Evolutionary conservation across 2,888 invertebrate species (phyloP), one percentile per base, ranked within the genome.

Genomic region (Ashinkailepas kermadecensis): DNA sequence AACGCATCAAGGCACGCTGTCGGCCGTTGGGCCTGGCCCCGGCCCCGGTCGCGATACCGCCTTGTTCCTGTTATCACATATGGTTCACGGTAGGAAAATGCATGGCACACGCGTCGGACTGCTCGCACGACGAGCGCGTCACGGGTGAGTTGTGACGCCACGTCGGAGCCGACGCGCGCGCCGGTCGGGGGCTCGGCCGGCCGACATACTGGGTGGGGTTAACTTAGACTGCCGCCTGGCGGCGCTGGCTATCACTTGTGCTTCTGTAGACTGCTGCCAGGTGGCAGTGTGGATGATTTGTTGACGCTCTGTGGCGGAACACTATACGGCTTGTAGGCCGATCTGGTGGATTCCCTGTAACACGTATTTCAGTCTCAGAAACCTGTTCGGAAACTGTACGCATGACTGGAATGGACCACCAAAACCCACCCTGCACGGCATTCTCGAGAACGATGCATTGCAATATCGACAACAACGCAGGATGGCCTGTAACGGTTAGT

Each of bases 341-440:
- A 93, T 86, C 93, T 91, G 87, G 93, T 93, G 65, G 93, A 93
- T 87, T 94, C 93, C 89, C 93, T 93, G 89, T 2, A 54, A 59
- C 7, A 15, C 39, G 39, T 39, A 39, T 39, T 39, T 39, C 39
- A 39, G 39, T 39, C 39, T 39, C n/a, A n/a, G n/a, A n/a, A n/a
- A n/a, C n/a, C n/a, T n/a, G n/a, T n/a, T n/a, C n/a, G n/a, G n/a
- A n/a, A n/a, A n/a, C n/a, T 39, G 39, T 39, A 39, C 4, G 39
- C 39, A 39, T 39, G 39, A 39, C 39, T 39, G 39, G 39, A 39
- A 39, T 39, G 4, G 39, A 39, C 39, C 1, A 39, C 39, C 39
- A 39, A 39, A 39, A 39, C 39, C 39, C 39, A 39, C 39, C 39
- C 39, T 39, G 39, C 39, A 39, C 4, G 39, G 39, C 1, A 39